A percentile compares a stretch with the other conserved stretches of the same genome.
Evolutionary conservation across 2,888 invertebrate species (phyloP).

Genomic region (Graphium colonna): DNA sequence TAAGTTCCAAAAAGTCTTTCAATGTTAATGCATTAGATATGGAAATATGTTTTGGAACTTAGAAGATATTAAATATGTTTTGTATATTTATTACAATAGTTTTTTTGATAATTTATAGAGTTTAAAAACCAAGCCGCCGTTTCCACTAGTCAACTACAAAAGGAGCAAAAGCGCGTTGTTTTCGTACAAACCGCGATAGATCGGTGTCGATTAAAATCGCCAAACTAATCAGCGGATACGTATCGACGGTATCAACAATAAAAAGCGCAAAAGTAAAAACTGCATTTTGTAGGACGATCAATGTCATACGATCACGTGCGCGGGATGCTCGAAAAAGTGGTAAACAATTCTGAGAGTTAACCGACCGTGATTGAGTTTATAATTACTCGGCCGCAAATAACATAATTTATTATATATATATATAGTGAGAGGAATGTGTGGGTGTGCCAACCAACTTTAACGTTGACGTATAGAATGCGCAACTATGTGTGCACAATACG

Average conservation of each 20-base stretch:
- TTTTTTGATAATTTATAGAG: no score
- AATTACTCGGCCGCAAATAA: constrained; percentile 1
- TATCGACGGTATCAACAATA: neutral
- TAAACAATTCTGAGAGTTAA: constrained; percentile 10
- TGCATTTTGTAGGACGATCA: constrained; percentile 15
- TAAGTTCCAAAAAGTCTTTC: no score
- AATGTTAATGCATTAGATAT: no score
- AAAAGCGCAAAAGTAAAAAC: neutral
- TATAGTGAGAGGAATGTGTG: constrained; percentile 9
- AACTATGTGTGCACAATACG: constrained; percentile 21
- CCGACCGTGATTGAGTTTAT: constrained; percentile 2
- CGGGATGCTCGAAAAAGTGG: neutral
- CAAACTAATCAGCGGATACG: constrained; percentile 10
- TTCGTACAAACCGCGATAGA: neutral
- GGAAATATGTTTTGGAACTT: no score
- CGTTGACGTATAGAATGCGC: constrained; percentile 17
- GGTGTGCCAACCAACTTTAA: constrained; percentile 16
- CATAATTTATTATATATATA: no score
- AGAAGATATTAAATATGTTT: no score
- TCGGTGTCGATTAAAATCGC: neutral
- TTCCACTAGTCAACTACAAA: no score
- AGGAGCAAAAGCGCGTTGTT: no score
- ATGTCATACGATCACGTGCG: constrained; percentile 10
- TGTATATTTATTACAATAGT: no score
- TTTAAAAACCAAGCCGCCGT: no score